A percentile compares a stretch with the other conserved stretches of the same genome.
Conservation (phyloP, 2,888 invertebrate genomes). For the Folsomia candida region DNA sequence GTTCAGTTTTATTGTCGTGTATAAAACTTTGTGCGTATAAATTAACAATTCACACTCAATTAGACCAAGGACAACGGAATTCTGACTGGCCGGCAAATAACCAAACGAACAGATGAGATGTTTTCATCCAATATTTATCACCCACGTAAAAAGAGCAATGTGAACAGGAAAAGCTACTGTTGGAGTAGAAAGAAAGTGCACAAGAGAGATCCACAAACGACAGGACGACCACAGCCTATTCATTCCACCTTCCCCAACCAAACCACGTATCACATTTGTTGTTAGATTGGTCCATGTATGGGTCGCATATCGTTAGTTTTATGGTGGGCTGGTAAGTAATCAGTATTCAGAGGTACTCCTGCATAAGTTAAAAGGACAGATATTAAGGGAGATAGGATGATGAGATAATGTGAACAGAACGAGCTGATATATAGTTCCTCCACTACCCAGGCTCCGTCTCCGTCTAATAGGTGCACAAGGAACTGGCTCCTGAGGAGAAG, state of each 20-base stretch:
- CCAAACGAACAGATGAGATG: no score
- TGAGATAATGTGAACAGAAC: slow-evolving; percentile 11
- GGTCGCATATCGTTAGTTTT: slow-evolving; percentile 8
- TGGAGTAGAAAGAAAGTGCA: neutral
- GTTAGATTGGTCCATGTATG: slow-evolving; percentile 6
- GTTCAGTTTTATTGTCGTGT: no score
- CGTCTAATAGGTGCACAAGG: no score
- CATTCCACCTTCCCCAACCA: neutral
- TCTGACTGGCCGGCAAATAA: no score
- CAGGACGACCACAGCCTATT: neutral
- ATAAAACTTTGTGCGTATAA: no score
- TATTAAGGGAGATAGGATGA: slow-evolving; percentile 16
- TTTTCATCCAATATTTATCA: neutral
- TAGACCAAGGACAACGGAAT: no score
- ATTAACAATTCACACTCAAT: neutral
- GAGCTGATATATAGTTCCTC: neutral
- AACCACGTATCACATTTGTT: slow-evolving; percentile 1
- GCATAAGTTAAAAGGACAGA: slow-evolving; percentile 13
- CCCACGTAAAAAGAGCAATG: neutral
- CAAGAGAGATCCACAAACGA: slow-evolving; percentile 1
- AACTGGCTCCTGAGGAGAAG: no score
- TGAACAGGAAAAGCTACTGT: no score
- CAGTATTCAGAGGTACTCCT: slow-evolving; percentile 14
- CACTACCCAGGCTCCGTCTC: neutral
- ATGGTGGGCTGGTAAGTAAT: neutral